Conservation (phyloP, 2,113 vertebrate genomes). For the Elachura formosa region DNA sequence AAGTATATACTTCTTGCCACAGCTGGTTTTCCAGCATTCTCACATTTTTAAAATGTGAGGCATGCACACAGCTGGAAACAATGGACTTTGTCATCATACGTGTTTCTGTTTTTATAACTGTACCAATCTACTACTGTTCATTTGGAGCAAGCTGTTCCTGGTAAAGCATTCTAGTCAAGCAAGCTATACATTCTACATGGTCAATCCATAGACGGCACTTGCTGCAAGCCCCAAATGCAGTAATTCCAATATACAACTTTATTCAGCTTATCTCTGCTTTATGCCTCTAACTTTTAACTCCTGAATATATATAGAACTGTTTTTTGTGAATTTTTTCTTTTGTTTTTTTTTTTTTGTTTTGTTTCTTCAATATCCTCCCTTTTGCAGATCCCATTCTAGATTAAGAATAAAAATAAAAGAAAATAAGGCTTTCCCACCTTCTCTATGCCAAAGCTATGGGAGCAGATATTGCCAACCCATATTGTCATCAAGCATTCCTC, state of each 20-base stretch:
- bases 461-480: conserved; percentile 74
- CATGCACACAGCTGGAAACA: conserved; percentile 72
- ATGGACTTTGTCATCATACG: conserved; percentile 58
- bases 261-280: conserved; percentile 53
- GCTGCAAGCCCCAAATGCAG: conserved; percentile 64
- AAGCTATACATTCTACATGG: conserved; percentile 64
- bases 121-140: conserved; percentile 64
- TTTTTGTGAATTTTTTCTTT: conserved; percentile 22
- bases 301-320: conserved; percentile 45
- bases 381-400: conserved; percentile 58
- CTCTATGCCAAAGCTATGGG: conserved; percentile 76
- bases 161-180: conserved; percentile 61
- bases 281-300: conserved; percentile 60
- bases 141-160: conserved; percentile 66
- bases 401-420: conserved; percentile 46
- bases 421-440: conserved; percentile 60
- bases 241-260: conserved; percentile 57
- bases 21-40: conserved; percentile 69
- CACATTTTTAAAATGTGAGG: conserved; percentile 73
- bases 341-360: background rate
- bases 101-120: conserved; percentile 56
- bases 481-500: conserved; percentile 74
- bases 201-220: conserved; percentile 55
- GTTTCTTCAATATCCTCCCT: conserved; percentile 52
- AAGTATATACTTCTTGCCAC: conserved; percentile 76